These are phyloP conservation scores for Dusona sp. DNA, from an alignment of 2,888 invertebrate species.

Conservation along the genomic window DNA sequence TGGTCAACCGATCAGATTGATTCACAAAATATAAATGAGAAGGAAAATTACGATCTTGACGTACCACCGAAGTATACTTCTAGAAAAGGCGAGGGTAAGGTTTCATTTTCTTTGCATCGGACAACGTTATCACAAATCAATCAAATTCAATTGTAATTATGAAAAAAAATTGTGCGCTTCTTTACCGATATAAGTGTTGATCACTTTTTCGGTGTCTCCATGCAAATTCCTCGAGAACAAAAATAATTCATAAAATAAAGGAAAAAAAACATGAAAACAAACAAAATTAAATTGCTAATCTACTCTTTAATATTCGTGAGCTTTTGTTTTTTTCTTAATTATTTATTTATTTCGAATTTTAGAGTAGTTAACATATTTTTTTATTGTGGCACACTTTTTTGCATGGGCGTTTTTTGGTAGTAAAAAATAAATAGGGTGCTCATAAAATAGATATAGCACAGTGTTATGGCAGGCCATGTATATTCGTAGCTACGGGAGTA, in stretches of 20 bases:
- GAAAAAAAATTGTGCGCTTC: not conserved
- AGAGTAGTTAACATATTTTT: too few relatives aligned
- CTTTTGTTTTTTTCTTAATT: not conserved
- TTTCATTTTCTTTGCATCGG: not conserved
- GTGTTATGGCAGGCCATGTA: slow-evolving; percentile 32
- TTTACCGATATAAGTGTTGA: too few relatives aligned
- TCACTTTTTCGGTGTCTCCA: too few relatives aligned
- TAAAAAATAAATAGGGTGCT: not conserved
- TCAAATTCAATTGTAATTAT: not conserved
- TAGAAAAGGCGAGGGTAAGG: slow-evolving; percentile 64
- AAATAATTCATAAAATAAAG: not conserved
- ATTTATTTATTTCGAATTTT: not conserved
- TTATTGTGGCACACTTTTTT: not conserved
- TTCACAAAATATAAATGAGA: slow-evolving; percentile 2
- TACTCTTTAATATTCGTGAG: not conserved
- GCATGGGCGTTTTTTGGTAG: not conserved
- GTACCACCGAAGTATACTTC: slow-evolving; percentile 65
- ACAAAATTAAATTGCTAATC: not conserved
- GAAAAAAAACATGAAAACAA: not conserved
- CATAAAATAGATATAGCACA: slow-evolving; percentile 14
- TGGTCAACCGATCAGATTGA: slow-evolving; percentile 41
- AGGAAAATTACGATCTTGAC: slow-evolving; percentile 61
- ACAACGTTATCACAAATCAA: not conserved
- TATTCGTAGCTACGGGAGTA: slow-evolving; percentile 5
- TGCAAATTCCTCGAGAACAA: too few relatives aligned